These are phyloP conservation scores for Microtus pennsylvanicus DNA, from an alignment of 2,113 vertebrate genomes.

Conservation along the genomic window DNA sequence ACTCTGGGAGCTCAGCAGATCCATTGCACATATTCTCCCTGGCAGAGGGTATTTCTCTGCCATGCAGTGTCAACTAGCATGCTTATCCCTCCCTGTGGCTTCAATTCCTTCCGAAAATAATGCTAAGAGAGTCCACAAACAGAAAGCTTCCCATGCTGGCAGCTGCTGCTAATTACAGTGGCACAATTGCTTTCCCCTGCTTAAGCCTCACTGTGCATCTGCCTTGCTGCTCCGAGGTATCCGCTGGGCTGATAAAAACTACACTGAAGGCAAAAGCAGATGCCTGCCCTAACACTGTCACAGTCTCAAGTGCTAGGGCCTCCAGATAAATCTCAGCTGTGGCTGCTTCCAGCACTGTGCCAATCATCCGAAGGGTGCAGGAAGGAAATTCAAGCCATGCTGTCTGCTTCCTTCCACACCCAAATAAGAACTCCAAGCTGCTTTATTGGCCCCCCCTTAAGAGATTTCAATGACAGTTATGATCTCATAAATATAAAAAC, in stretches of 20 bases:
- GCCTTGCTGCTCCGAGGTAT: not conserved
- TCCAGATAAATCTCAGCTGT: no score
- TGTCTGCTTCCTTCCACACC: not conserved
- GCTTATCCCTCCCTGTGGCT: not conserved
- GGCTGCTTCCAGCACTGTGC: not conserved
- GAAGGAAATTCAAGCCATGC: not conserved
- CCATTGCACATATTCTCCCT: not conserved
- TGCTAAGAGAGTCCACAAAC: not conserved
- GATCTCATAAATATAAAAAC: not conserved
- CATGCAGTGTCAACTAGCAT: not conserved
- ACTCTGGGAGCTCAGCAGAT: not conserved
- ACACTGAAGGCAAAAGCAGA: not conserved
- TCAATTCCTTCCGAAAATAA: not conserved
- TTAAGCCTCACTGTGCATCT: not conserved
- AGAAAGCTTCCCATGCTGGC: not conserved
- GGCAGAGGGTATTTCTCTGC: not conserved
- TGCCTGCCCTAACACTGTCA: not conserved
- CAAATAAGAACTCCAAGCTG: not conserved
- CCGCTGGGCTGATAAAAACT: not conserved
- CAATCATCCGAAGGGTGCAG: no score
- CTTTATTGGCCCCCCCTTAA: not conserved
- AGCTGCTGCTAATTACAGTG: not conserved
- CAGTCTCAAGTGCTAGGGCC: fast-evolving
- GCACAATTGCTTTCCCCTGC: no score
- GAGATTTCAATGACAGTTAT: not conserved